phyloP scores from a whole-genome alignment of 2,113 vertebrate species.

The Sorex araneus region DNA sequence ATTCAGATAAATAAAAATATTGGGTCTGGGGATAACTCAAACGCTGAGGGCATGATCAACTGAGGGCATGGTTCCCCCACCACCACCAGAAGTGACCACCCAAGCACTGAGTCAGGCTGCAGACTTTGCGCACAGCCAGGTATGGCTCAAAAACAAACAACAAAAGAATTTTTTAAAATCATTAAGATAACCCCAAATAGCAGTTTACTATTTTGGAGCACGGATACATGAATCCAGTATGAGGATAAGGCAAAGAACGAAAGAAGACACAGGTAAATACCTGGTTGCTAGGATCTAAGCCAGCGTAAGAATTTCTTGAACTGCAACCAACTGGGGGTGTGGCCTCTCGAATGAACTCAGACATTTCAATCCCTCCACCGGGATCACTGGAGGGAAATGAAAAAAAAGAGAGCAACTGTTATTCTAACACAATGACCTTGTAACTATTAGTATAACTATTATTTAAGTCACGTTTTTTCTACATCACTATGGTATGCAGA shows the following conservation, averaged over 20 bases:
- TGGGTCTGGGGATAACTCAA: too few species aligned
- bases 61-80: too few species aligned
- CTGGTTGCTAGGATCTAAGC: conserved; percentile 95
- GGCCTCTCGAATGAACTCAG: conserved; percentile 96
- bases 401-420: not conserved
- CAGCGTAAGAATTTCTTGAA: conserved; percentile 98
- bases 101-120: too few species aligned
- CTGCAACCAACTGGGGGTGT: conserved; percentile 99
- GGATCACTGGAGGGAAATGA: conserved; percentile 92
- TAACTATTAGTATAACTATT: not conserved
- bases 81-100: too few species aligned
- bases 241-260: not conserved
- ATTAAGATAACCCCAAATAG: conserved; percentile 38
- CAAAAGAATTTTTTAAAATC: not conserved
- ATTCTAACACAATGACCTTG: conserved; percentile 9
- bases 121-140: too few species aligned
- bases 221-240: not conserved
- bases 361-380: conserved; percentile 99
- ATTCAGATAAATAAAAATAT: not conserved
- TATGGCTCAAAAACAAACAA: too few species aligned
- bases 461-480: not conserved
- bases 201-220: not conserved
- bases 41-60: too few species aligned
- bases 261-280: conserved; percentile 85
- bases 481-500: conserved; percentile 39